Evolutionary conservation across 2,797 vertebrate species (phyloP), one percentile per base, ranked within the genome.

Genomic region (Rhodeus uyekii): DNA sequence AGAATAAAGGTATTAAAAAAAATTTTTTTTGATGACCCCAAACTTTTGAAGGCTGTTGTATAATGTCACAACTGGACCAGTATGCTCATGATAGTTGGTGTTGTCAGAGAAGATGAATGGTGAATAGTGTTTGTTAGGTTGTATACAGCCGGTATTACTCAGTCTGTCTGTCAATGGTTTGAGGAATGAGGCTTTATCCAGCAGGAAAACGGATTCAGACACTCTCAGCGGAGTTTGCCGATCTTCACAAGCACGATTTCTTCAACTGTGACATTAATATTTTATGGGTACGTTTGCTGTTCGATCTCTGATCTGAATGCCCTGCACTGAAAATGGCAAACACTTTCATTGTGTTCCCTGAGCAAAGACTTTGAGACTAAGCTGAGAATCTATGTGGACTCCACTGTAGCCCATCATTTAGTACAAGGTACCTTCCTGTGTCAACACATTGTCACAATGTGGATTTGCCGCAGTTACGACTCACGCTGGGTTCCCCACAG

Each of bases 141-240:
- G 68, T 73, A n/a, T 72, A 72, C 78, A 48, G 53, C 3, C 3
- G 34, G 27, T 60, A 36, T 55, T 80, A 64, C 64, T 50, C 67
- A 27, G 39, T 44, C n/a, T 46, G 60, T 32, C 83, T 82, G 83
- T 82, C 71, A 84, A 16, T 64, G 29, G 80, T 63, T 39, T 80
- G 80, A 84, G 83, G 79, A 87, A 76, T 82, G 65, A 71, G 71
- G 48, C 46, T 83, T 83, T 81, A 73, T 50, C 42, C 36, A 69
- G 61, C 61, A 38, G 67, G 63, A 80, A 78, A 74, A 74, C 44
- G n/a, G 55, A 74, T 73, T 80, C 83, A 85, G 77, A 83, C 60
- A 34, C 73, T 65, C 78, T 80, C 68, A 22, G 78, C 13, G 72
- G 80, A 76, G 67, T 61, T 24, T 5, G 61, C 34, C 22, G 36